Base-by-base conservation (phyloP, 92 coral and sea anemone species). In the Epizoanthus rinbou region DNA sequence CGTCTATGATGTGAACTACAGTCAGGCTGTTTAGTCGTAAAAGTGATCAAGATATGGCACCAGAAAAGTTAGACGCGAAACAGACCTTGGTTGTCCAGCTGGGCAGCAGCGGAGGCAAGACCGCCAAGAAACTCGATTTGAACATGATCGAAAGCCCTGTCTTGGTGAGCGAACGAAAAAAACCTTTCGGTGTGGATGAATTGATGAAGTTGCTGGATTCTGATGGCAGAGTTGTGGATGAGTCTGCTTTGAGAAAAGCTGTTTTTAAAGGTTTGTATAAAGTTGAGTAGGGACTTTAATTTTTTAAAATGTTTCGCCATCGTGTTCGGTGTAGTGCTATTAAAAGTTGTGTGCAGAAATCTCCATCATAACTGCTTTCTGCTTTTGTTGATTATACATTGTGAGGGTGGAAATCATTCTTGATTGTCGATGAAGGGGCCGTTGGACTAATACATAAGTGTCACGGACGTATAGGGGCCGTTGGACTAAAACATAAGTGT, bases 201-300 rank as follows among this genome's bases (percentile, higher is more conserved):
- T 96, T 98, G 99, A 69, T 76, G 57, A 85, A 85, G 37, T 89
- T 94, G 69, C 80, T 96, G 53, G 98, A 96, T 76, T 85, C 82
- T 15, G 99, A 96, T 90, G 99, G 99, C 31, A 80, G 99, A 84
- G 92, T 96, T 18, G 84, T 96, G 22, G 87, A 96, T 41, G 99
- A 96, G 28, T 92, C 94, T 37, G 90, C 89, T 23, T 75, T 96
- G 65, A 86, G 99, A 47, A 96, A 85, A 87, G 94, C 88, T 31
- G 85, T 94, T 9, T 96, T 96, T 52, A 96, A 96, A 94, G 99
- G 99, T 96, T 86, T 56, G 57, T 85, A 41, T 14, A 47, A 54
- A 52, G 64, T 31, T 67, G 57, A n/a, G 65, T 22, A 33, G 13
- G 47, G 45, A 53, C 15, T 33, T 41, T 65, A 7, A 54, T 25